Evolutionary conservation across 1,140 invertebrate species (phyloP).

Genomic region (Sycophila sp.): DNA sequence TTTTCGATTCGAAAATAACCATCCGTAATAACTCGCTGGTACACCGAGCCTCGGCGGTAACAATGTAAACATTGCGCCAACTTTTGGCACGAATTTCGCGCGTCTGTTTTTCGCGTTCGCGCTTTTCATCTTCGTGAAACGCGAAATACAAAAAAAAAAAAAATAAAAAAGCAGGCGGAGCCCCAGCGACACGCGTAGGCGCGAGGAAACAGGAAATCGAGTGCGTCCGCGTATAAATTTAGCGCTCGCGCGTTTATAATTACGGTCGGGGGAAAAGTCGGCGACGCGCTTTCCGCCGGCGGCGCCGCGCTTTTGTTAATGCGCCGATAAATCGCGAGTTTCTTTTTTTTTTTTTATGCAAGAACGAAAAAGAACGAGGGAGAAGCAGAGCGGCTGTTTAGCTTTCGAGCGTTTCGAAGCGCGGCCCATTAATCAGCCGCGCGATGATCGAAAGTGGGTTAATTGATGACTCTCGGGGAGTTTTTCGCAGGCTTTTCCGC

Average conservation of each 20-base stretch:
- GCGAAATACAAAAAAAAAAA: conserved; percentile 8
- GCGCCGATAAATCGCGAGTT: conserved; percentile 10
- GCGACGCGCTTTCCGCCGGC: background rate
- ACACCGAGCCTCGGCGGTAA: too few species aligned
- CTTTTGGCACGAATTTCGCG: background rate
- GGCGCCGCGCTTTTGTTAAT: conserved; percentile 19
- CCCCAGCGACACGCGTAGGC: conserved; percentile 29
- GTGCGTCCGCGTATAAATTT: conserved; percentile 49
- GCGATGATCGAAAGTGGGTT: conserved; percentile 21
- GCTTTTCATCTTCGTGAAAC: background rate
- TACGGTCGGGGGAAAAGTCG: conserved; percentile 44
- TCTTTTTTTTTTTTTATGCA: background rate
- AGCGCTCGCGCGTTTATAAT: conserved; percentile 50
- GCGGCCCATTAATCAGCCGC: background rate
- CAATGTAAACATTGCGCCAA: background rate
- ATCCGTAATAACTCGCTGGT: too few species aligned
- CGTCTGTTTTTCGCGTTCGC: background rate
- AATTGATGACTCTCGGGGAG: conserved; percentile 1
- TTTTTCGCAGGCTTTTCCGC: too few species aligned
- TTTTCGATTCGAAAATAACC: too few species aligned
- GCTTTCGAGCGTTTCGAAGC: background rate
- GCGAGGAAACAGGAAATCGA: conserved; percentile 43
- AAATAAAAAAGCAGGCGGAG: conserved; percentile 1
- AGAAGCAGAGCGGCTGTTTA: conserved; percentile 10
- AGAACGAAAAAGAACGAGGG: background rate